Evolutionary conservation across 2,113 vertebrate species (phyloP), one percentile per base, ranked within the genome.

Genomic region (Salvator merianae): DNA sequence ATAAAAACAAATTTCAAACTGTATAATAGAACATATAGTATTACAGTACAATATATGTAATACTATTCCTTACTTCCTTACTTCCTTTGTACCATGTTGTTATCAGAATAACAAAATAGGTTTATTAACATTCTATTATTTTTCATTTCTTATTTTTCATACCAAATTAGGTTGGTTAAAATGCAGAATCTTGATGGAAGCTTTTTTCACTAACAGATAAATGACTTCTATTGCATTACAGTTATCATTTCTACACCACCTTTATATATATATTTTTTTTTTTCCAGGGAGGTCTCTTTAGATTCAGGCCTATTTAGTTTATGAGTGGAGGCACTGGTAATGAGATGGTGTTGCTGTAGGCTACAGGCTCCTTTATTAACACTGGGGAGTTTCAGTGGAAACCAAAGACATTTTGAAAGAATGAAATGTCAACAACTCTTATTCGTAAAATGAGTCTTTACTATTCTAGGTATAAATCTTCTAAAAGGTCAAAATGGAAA

Each of bases 371-470:
- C 73, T 76, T n/a, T n/a, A 20, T 47, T 47, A 28, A 53, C 43
- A 47, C 50, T 53, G 40, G 73, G 43, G 30, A 53, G 28, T 55
- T 28, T 63, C 87, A 86, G 3, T 66, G 78, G 86, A 87, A 90
- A 63, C 26, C 28, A 62, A n/a, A 82, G 77, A 5, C 0, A 81
- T 86, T 86, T 66, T 18, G 63, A 40, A 36, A 68, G 74, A 82
- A 43, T 77, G 73, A 74, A 53, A 68, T 69, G 79, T 69, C 77
- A 86, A 71, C 72, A 79, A 80, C 50, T 59, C 4, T 12, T 30
- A 53, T 83, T 83, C 1, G 78, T 86, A 84, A 80, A 85, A 30
- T 47, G 77, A 88, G 4, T 10, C 26, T 2, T 83, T 43, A 18
- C 77, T 8, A 8, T 24, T 26, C 4, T 66, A 36, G 7, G 10